phyloP scores from a whole-genome alignment of 2,797 vertebrate species.

The Typhlichthys subterraneus region DNA sequence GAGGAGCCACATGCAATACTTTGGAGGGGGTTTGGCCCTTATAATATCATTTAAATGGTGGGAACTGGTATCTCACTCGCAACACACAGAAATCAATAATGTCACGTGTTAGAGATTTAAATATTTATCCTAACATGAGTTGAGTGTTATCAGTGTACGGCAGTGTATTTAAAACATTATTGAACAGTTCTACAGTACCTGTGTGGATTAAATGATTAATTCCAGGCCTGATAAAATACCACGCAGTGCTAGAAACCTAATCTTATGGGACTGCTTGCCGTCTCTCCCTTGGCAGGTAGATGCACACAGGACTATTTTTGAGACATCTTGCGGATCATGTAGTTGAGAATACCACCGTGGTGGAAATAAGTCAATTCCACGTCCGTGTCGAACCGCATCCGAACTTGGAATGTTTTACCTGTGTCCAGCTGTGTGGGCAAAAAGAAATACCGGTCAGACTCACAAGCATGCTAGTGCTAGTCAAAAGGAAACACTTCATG shows the following conservation, averaged over 20 bases:
- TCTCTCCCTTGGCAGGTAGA: neutral
- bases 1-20: too few species aligned
- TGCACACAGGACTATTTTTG: conserved; percentile 50
- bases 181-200: too few species aligned
- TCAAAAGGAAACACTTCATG: neutral
- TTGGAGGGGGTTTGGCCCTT: too few species aligned
- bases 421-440: conserved; percentile 82
- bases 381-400: conserved; percentile 95
- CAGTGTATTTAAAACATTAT: too few species aligned
- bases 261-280: neutral
- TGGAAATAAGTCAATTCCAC: conserved; percentile 93
- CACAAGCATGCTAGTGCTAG: neutral
- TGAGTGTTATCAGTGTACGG: too few species aligned
- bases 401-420: conserved; percentile 85
- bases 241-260: neutral
- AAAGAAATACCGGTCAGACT: fast-evolving
- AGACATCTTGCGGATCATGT: conserved; percentile 97
- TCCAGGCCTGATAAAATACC: neutral
- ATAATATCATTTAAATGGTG: too few species aligned
- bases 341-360: conserved; percentile 96
- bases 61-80: too few species aligned
- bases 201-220: neutral
- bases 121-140: too few species aligned
- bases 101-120: too few species aligned
- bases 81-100: too few species aligned